Evolutionary conservation across 2,113 vertebrate species (phyloP).

Genomic region (Hyperopisus bebe): DNA sequence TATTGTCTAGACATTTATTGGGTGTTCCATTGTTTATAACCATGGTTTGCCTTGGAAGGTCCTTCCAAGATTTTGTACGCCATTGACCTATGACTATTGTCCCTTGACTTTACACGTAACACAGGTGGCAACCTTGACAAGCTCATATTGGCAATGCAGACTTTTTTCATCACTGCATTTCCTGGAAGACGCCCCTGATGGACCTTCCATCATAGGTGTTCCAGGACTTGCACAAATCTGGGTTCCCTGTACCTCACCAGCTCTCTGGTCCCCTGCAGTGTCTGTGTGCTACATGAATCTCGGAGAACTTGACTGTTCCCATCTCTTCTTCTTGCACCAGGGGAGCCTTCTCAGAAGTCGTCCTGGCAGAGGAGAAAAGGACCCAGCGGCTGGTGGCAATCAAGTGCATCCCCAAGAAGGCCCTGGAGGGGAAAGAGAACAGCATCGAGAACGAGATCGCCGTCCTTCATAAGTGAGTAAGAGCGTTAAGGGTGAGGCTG

Average conservation of each 20-base stretch:
- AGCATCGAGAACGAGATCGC: constrained; percentile 97
- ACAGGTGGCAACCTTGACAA: neutral
- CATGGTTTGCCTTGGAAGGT: neutral
- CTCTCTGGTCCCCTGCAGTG: neutral
- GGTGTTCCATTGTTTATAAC: neutral
- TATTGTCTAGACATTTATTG: neutral
- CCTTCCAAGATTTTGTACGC: neutral
- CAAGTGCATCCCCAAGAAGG: constrained; percentile 96
- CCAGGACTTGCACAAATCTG: neutral
- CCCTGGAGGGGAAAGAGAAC: constrained; percentile 89
- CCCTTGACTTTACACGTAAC: neutral
- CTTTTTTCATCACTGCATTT: too few relatives aligned
- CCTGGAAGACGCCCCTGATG: too few relatives aligned
- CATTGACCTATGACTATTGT: neutral
- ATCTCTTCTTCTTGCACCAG: constrained; percentile 52
- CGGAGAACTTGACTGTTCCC: neutral
- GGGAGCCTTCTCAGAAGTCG: constrained; percentile 94
- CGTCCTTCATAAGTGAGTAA: constrained; percentile 86
- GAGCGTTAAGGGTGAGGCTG: too few relatives aligned
- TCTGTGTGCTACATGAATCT: neutral
- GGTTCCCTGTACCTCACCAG: neutral
- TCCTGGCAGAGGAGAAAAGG: constrained; percentile 86
- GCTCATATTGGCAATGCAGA: neutral
- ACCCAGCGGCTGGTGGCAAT: constrained; percentile 87
- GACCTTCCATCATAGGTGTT: neutral